Evolutionary conservation across 2,797 vertebrate species (phyloP).

Genomic region (Menidia menidia): DNA sequence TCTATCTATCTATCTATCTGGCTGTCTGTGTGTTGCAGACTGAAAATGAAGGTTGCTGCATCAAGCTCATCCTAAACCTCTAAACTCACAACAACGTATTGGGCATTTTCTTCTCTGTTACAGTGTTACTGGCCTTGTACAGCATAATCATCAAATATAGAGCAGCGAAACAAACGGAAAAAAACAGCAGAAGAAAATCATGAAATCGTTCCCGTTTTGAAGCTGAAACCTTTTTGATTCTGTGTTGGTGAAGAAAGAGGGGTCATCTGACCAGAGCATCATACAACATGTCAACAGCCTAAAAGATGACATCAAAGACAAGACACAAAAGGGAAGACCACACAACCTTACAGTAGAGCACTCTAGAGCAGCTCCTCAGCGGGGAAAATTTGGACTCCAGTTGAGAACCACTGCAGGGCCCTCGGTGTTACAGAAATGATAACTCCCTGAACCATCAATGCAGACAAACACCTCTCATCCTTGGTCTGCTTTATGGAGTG

Average conservation of each 20-base stretch:
- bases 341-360: background rate
- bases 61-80: too few relatives aligned
- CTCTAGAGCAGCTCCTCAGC: constrained; percentile 23
- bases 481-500: constrained; percentile 18
- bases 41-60: too few relatives aligned
- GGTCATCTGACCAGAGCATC: constrained; percentile 5
- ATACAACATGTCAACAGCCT: background rate
- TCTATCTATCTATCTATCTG: too few relatives aligned
- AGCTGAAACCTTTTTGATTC: too few relatives aligned
- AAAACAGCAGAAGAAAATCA: too few relatives aligned
- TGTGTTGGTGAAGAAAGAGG: background rate
- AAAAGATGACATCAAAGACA: constrained; percentile 15
- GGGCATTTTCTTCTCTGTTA: too few relatives aligned
- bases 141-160: too few relatives aligned
- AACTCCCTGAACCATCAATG: constrained; percentile 24
- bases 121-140: too few relatives aligned
- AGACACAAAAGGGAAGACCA: background rate
- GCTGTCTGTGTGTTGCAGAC: too few relatives aligned
- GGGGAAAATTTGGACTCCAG: constrained; percentile 15
- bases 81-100: too few relatives aligned
- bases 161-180: too few relatives aligned
- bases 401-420: constrained; percentile 22
- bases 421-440: background rate
- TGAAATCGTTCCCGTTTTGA: too few relatives aligned
- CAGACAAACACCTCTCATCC: constrained; percentile 27